phyloP scores from a whole-genome alignment of 2,888 invertebrate genomes.

The Leucophenga maculata region DNA sequence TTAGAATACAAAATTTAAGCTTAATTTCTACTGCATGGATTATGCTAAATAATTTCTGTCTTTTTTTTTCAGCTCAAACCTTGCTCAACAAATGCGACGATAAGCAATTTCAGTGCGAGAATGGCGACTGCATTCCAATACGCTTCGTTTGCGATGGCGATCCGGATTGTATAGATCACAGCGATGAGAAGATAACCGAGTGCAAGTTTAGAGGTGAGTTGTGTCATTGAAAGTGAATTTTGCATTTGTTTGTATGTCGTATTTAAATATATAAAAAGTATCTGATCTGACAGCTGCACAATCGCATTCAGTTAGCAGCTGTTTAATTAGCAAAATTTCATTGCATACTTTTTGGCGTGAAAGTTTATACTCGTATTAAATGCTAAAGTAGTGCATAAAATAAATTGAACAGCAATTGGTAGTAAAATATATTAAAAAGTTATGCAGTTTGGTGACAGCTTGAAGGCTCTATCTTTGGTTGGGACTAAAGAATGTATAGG shows the following conservation, averaged over 20 bases:
- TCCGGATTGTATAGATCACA: constrained; percentile 85
- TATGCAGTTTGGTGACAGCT: too few relatives aligned
- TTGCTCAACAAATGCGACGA: constrained; percentile 63
- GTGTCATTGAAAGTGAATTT: too few relatives aligned
- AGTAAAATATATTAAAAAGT: too few relatives aligned
- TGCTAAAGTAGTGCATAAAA: background rate
- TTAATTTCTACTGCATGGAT: background rate
- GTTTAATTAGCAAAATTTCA: too few relatives aligned
- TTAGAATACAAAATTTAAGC: background rate
- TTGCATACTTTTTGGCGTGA: background rate
- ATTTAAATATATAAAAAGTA: too few relatives aligned
- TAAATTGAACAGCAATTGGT: too few relatives aligned
- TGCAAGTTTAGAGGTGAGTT: constrained; percentile 78
- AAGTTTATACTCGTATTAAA: too few relatives aligned
- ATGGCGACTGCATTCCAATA: constrained; percentile 83
- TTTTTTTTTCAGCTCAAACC: constrained; percentile 58
- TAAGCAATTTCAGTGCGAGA: constrained; percentile 84
- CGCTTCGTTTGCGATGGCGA: constrained; percentile 86
- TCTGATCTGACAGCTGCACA: too few relatives aligned
- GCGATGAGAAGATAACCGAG: constrained; percentile 83
- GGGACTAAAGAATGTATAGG: too few relatives aligned
- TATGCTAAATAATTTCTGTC: background rate
- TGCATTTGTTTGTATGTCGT: too few relatives aligned
- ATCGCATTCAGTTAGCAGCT: too few relatives aligned
- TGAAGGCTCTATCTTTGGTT: too few relatives aligned